These are phyloP conservation scores for Kryptopterus vitreolus DNA, from an alignment of 2,797 vertebrate species.

Conservation along the genomic window DNA sequence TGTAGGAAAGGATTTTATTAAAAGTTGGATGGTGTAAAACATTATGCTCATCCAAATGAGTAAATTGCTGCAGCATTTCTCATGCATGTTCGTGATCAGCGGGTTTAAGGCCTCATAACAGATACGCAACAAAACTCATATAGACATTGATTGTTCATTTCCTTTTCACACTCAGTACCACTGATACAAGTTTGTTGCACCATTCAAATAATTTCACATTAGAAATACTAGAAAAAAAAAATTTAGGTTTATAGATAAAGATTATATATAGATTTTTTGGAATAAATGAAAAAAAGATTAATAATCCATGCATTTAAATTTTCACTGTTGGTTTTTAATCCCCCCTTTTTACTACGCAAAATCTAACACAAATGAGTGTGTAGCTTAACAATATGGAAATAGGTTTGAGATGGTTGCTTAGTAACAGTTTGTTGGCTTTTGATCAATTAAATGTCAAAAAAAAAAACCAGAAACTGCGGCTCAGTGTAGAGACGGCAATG, in stretches of 20 bases:
- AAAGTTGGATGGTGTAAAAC: slow-evolving; percentile 20
- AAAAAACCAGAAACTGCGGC: slow-evolving; percentile 71
- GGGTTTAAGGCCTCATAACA: slow-evolving; percentile 30
- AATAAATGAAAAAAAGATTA: no score
- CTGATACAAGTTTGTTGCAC: slow-evolving; percentile 26
- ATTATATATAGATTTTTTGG: no score
- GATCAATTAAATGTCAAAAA: not conserved
- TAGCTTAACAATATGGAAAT: not conserved
- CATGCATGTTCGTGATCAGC: slow-evolving; percentile 9
- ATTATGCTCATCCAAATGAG: slow-evolving; percentile 17
- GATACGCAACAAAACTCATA: slow-evolving; percentile 31
- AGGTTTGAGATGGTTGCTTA: not conserved
- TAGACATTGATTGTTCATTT: slow-evolving; percentile 34
- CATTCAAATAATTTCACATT: slow-evolving; percentile 24
- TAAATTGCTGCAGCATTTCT: not conserved
- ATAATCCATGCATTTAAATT: not conserved
- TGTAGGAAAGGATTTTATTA: slow-evolving; percentile 33
- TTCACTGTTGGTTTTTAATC: not conserved
- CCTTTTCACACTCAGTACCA: not conserved
- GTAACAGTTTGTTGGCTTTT: not conserved
- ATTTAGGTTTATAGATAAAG: no score
- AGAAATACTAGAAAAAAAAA: not conserved
- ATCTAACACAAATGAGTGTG: not conserved
- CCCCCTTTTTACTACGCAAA: not conserved
- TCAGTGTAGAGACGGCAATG: slow-evolving; percentile 44